Conservation (phyloP, 2,888 invertebrate species). For the Amphimallon solstitiale region DNA sequence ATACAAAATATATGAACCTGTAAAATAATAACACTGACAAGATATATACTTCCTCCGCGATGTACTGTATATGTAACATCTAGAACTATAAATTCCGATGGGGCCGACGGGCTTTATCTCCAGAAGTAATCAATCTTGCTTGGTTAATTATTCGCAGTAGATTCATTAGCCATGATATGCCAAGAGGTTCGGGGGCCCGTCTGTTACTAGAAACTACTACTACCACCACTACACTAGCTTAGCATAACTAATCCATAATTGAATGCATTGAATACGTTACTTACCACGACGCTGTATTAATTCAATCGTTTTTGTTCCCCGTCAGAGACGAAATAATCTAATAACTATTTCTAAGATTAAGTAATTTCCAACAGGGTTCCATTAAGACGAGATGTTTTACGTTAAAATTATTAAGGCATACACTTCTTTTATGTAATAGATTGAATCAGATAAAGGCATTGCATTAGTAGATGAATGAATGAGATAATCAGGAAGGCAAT, state of each 20-base stretch:
- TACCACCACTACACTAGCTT: slow-evolving; percentile 8
- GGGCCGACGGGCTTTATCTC: slow-evolving; percentile 36
- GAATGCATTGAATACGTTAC: slow-evolving; percentile 21
- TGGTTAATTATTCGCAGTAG: slow-evolving; percentile 49
- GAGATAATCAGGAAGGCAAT: too few relatives aligned
- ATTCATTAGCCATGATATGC: slow-evolving; percentile 46
- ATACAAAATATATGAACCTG: too few relatives aligned
- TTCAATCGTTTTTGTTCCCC: not conserved
- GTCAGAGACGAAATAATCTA: not conserved
- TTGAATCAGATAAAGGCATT: too few relatives aligned
- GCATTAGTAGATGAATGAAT: too few relatives aligned
- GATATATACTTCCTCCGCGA: too few relatives aligned
- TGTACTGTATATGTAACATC: not conserved
- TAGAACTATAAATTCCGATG: slow-evolving; percentile 24
- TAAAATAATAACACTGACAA: too few relatives aligned
- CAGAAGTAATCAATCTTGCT: slow-evolving; percentile 50
- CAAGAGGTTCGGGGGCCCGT: slow-evolving; percentile 20
- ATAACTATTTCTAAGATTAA: slow-evolving; percentile 17
- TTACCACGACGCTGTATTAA: not conserved
- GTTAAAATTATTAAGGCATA: too few relatives aligned
- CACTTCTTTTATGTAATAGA: too few relatives aligned
- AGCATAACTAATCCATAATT: slow-evolving; percentile 30
- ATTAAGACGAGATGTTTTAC: too few relatives aligned
- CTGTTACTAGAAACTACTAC: too few relatives aligned
- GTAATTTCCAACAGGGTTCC: slow-evolving; percentile 1